A percentile compares a stretch with the other conserved stretches of the same genome.
Evolutionary conservation across 1,140 invertebrate species (phyloP).

Genomic region (Gerris buenoi): DNA sequence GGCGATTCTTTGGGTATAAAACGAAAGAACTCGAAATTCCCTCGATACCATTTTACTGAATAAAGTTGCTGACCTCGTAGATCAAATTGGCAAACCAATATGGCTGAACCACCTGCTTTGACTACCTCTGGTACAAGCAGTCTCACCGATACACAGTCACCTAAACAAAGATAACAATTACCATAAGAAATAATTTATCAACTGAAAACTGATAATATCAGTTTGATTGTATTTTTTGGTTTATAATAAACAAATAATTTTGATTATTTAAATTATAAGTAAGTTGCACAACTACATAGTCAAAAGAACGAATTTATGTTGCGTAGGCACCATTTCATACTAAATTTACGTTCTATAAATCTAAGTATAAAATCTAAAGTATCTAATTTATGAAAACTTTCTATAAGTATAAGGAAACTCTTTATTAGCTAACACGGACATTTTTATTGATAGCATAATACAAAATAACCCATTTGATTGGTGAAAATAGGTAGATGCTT

Average conservation of each 20-base stretch:
- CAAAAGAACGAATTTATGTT: not conserved
- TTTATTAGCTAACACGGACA: too few species aligned
- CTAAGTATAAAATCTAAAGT: too few species aligned
- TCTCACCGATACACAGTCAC: slow-evolving; percentile 34
- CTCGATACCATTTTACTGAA: slow-evolving; percentile 73
- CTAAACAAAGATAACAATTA: not conserved
- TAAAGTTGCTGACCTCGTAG: slow-evolving; percentile 59
- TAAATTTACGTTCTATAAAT: not conserved
- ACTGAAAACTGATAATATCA: too few species aligned
- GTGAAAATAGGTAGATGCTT: too few species aligned
- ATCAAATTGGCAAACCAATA: slow-evolving; percentile 60
- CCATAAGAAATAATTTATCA: too few species aligned
- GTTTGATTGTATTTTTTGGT: too few species aligned
- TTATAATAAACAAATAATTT: not conserved
- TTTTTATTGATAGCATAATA: too few species aligned
- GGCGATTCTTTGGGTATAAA: slow-evolving; percentile 38
- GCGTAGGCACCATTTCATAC: not conserved
- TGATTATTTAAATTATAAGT: not conserved
- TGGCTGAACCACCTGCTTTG: slow-evolving; percentile 46
- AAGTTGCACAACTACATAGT: not conserved
- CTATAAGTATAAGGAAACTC: too few species aligned
- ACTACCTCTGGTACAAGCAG: slow-evolving; percentile 49
- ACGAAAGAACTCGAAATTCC: slow-evolving; percentile 46
- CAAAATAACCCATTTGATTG: too few species aligned
- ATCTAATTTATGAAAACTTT: too few species aligned